phyloP scores from a whole-genome alignment of 2,113 vertebrate species.

The Melanostigma gelatinosum region DNA sequence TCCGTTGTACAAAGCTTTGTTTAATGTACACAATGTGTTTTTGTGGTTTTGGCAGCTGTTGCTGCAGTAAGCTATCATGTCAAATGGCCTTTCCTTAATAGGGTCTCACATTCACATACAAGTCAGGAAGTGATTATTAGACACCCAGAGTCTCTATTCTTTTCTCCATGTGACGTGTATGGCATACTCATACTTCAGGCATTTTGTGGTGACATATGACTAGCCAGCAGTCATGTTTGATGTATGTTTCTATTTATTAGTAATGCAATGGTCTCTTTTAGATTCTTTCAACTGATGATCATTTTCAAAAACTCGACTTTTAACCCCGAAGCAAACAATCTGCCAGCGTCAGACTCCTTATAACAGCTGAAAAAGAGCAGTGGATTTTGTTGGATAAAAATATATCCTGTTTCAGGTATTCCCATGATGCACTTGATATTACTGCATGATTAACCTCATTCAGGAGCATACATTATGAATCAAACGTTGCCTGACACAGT shows the following conservation, averaged over 20 bases:
- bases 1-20: slow-evolving; percentile 33
- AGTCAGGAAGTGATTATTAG: slow-evolving; percentile 33
- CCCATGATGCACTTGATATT: slow-evolving; percentile 30
- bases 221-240: background rate
- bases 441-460: slow-evolving; percentile 25
- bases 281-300: slow-evolving; percentile 4
- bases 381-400: slow-evolving; percentile 11
- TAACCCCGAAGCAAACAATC: background rate
- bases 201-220: background rate
- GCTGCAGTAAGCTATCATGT: slow-evolving; percentile 10
- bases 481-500: slow-evolving; percentile 17
- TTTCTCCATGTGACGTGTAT: background rate
- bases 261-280: background rate
- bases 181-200: background rate
- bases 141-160: background rate
- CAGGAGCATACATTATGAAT: slow-evolving; percentile 13
- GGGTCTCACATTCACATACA: slow-evolving; percentile 35
- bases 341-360: background rate
- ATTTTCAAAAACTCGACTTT: background rate
- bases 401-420: slow-evolving; percentile 34
- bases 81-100: slow-evolving; percentile 40
- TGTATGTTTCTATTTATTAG: background rate
- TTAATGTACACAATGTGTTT: slow-evolving; percentile 48
- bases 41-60: slow-evolving; percentile 59
- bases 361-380: slow-evolving; percentile 12